phyloP scores from a whole-genome alignment of 2,888 invertebrate genomes.

The Oxyscelio sp. region DNA sequence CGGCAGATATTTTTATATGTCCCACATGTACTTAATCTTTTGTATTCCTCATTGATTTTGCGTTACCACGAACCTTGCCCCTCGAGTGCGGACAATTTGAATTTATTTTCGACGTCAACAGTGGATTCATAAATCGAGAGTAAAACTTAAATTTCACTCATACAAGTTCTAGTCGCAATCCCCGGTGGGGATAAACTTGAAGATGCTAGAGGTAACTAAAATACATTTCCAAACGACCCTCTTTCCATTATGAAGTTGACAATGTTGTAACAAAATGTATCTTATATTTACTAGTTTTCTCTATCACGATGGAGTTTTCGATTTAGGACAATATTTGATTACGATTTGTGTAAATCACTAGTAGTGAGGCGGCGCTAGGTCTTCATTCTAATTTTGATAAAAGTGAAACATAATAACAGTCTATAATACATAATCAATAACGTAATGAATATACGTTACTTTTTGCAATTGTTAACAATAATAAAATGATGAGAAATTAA shows the following conservation, averaged over 20 bases:
- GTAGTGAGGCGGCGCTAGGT: too few relatives aligned
- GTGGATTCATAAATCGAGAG: conserved; percentile 65
- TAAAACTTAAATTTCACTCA: conserved; percentile 61
- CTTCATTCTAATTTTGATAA: too few relatives aligned
- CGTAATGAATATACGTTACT: too few relatives aligned
- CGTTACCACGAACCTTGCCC: too few relatives aligned
- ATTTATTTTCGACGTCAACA: conserved; percentile 67
- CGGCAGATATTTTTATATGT: too few relatives aligned
- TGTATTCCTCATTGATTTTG: conserved; percentile 47
- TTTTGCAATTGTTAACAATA: too few relatives aligned
- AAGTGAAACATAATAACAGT: too few relatives aligned
- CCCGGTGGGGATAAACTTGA: conserved; percentile 56
- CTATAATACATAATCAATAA: too few relatives aligned
- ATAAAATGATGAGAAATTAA: too few relatives aligned
- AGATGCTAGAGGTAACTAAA: conserved; percentile 42
- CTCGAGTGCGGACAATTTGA: conserved; percentile 60
- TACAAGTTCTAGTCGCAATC: conserved; percentile 51
- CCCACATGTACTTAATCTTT: too few relatives aligned
- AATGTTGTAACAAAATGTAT: conserved; percentile 5
- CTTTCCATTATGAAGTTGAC: conserved; percentile 33
- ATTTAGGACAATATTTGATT: conserved; percentile 21
- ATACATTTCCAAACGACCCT: conserved; percentile 44
- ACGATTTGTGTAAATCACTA: too few relatives aligned
- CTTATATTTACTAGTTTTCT: conserved; percentile 6
- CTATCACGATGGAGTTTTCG: too few relatives aligned